A percentile compares a stretch with the other conserved stretches of the same genome.
Evolutionary conservation across 2,113 vertebrate genomes (phyloP).

Genomic region (Tamias sibiricus): DNA sequence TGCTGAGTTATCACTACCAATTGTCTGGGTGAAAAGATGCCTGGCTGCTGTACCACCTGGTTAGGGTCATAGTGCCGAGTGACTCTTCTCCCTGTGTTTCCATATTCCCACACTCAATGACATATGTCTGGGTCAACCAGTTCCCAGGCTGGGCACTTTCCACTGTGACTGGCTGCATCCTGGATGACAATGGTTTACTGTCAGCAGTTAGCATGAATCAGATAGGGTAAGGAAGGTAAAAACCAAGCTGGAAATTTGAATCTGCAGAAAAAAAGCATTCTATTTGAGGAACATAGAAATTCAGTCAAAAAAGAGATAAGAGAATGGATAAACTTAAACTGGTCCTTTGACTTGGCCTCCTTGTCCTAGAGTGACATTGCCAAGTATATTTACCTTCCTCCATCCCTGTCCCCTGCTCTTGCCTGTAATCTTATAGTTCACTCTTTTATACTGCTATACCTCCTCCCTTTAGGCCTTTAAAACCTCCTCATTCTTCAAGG

Average conservation of each 20-base stretch:
- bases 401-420: not conserved
- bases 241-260: slow-evolving; percentile 6
- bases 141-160: not conserved
- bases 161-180: not conserved
- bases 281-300: not conserved
- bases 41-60: not conserved
- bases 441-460: not conserved
- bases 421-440: not conserved
- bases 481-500: not conserved
- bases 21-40: not conserved
- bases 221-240: slow-evolving; percentile 1
- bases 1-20: not conserved
- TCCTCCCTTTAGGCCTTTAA: not conserved
- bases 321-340: not conserved
- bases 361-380: not conserved
- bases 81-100: not conserved
- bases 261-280: slow-evolving; percentile 1
- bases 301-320: not conserved
- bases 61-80: not conserved
- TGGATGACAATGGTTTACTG: not conserved
- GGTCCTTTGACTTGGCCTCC: not conserved
- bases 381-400: not conserved
- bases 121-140: not conserved
- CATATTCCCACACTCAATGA: not conserved
- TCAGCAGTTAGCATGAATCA: slow-evolving; percentile 42